Evolutionary conservation across 2,113 vertebrate species (phyloP).

Genomic region (Tenrec ecaudatus): DNA sequence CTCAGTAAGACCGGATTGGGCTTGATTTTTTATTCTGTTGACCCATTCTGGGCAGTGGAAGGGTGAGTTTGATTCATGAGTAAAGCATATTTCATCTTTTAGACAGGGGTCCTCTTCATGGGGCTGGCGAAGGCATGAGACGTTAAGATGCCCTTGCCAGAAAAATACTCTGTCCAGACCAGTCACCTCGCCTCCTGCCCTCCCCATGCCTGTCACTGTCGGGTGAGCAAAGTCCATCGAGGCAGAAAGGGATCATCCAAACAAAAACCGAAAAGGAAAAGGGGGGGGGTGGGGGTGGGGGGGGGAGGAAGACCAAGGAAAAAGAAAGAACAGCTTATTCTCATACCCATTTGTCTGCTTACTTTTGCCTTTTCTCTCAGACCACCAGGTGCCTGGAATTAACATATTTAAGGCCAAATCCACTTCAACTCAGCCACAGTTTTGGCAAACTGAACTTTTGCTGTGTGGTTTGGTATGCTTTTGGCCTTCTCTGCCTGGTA

Average conservation of each 20-base stretch:
- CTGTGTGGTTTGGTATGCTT: conserved; percentile 76
- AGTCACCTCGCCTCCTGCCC: not conserved
- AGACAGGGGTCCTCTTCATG: not conserved
- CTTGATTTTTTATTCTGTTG: too few species aligned
- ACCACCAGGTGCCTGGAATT: conserved; percentile 83
- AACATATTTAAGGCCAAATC: conserved; percentile 81
- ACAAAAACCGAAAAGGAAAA: not conserved
- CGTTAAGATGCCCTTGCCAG: not conserved
- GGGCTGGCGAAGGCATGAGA: not conserved
- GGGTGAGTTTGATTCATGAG: too few species aligned
- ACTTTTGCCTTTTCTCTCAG: conserved; percentile 79
- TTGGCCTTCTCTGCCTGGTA: conserved; percentile 71
- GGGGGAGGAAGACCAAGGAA: not conserved
- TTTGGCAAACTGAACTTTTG: conserved; percentile 59
- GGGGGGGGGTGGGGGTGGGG: not conserved
- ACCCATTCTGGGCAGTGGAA: too few species aligned
- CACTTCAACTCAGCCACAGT: conserved; percentile 80
- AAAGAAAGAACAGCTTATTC: conserved; percentile 35
- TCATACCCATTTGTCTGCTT: conserved; percentile 72
- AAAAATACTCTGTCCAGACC: not conserved
- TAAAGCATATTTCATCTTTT: too few species aligned
- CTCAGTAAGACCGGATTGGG: too few species aligned
- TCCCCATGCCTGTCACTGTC: not conserved
- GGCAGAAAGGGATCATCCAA: not conserved
- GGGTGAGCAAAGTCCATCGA: not conserved